Evolutionary conservation across 2,888 invertebrate species (phyloP).

Genomic region (Candidula unifasciata): DNA sequence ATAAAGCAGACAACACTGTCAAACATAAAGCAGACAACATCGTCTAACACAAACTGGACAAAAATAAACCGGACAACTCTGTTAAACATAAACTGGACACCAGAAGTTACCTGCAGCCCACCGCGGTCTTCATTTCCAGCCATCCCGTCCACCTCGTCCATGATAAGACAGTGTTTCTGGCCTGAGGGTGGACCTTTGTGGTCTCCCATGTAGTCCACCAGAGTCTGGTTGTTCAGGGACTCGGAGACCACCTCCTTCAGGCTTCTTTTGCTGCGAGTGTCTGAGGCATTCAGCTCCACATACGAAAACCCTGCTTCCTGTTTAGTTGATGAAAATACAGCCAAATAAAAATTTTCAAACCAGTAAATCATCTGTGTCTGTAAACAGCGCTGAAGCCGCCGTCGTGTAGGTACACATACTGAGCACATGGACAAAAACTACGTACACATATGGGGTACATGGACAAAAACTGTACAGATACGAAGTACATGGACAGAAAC

Average conservation of each 20-base stretch:
- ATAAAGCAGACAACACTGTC: no score
- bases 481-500: no score
- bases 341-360: neutral
- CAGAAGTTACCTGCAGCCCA: slow-evolving; percentile 83
- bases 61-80: no score
- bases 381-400: no score
- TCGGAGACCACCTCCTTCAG: slow-evolving; percentile 90
- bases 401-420: no score
- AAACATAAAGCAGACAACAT: no score
- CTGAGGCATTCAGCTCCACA: slow-evolving; percentile 98
- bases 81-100: neutral
- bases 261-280: slow-evolving; percentile 92
- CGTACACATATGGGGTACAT: no score
- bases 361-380: no score
- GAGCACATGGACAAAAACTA: no score
- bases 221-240: slow-evolving; percentile 83
- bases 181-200: slow-evolving; percentile 50
- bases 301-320: slow-evolving; percentile 90
- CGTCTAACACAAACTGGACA: no score
- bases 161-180: slow-evolving; percentile 91
- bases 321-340: neutral
- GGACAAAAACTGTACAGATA: no score
- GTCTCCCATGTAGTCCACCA: slow-evolving; percentile 73
- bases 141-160: slow-evolving; percentile 99
- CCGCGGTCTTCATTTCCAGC: slow-evolving; percentile 99